These are phyloP conservation scores for Drosophila pseudoananassae DNA, from an alignment of 1,140 invertebrate species.

Conservation along the genomic window DNA sequence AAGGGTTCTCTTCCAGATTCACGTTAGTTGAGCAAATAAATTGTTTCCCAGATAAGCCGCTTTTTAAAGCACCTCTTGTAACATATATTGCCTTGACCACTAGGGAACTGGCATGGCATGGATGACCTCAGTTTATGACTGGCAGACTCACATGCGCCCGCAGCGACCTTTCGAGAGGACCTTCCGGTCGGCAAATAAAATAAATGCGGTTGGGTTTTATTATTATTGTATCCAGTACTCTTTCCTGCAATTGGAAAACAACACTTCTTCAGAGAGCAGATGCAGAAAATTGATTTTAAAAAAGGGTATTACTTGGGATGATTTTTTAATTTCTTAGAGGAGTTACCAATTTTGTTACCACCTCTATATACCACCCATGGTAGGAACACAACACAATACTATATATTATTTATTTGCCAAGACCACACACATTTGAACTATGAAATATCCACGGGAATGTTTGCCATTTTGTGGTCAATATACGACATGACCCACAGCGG, in stretches of 20 bases:
- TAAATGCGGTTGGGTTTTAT: neutral
- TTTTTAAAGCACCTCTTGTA: constrained; percentile 7
- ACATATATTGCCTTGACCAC: constrained; percentile 6
- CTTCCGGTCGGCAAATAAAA: constrained; percentile 11
- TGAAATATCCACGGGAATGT: constrained; percentile 71
- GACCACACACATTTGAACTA: constrained; percentile 70
- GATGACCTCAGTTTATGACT: constrained; percentile 25
- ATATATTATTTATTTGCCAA: constrained; percentile 74
- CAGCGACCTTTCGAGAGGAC: constrained; percentile 3
- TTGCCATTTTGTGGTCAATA: constrained; percentile 75
- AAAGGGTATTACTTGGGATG: neutral
- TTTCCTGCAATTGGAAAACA: neutral
- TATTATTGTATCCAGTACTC: neutral
- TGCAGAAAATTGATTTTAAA: neutral
- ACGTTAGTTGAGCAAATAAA: constrained; percentile 20
- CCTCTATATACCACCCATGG: no score
- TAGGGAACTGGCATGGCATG: constrained; percentile 5
- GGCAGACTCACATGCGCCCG: constrained; percentile 1
- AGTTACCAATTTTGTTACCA: constrained; percentile 56
- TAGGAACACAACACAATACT: constrained; percentile 28
- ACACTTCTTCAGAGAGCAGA: no score
- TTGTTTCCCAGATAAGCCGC: constrained; percentile 11
- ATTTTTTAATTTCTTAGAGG: constrained; percentile 46
- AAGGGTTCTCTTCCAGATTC: constrained; percentile 10
- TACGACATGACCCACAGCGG: constrained; percentile 68